Percentiles rank a stretch among this genome's conserved stretches.
Evolutionary conservation across 2,888 invertebrate species (phyloP).

Genomic region (Malthinus seriepunctatus): DNA sequence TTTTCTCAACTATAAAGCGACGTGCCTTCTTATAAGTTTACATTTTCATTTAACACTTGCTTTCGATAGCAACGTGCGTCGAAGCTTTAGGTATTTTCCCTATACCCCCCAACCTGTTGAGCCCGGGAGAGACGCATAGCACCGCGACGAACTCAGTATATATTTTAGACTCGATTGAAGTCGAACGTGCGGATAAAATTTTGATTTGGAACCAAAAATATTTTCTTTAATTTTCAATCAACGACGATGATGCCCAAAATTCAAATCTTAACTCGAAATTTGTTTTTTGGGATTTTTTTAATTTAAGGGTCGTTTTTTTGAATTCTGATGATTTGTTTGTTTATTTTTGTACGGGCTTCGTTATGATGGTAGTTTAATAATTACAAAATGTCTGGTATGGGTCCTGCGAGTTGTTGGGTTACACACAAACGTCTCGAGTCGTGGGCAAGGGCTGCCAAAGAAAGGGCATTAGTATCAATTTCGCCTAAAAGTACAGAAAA

Average conservation of each 20-base stretch:
- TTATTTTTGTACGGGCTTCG: not conserved
- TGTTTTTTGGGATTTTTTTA: not conserved
- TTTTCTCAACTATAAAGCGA: not conserved
- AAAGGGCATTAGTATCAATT: conserved; percentile 59
- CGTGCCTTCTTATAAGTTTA: conserved; percentile 1
- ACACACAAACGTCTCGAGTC: conserved; percentile 77
- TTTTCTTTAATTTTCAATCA: conserved; percentile 8
- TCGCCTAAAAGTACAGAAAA: conserved; percentile 51
- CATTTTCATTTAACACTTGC: conserved; percentile 7
- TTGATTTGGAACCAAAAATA: not conserved
- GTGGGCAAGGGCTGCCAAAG: conserved; percentile 76
- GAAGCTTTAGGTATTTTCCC: conserved; percentile 21
- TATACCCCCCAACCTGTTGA: conserved; percentile 51
- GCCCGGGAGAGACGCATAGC: conserved; percentile 41
- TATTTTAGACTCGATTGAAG: conserved; percentile 37
- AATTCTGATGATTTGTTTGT: not conserved
- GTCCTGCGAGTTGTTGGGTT: conserved; percentile 76
- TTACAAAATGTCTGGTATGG: conserved; percentile 59
- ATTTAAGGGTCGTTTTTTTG: not conserved
- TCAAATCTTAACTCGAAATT: not conserved
- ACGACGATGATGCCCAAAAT: no score
- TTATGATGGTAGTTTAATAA: not conserved
- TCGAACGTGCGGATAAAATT: conserved; percentile 28
- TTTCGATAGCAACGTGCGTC: conserved; percentile 27
- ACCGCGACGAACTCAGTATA: conserved; percentile 37